These are phyloP conservation scores for Puffinus mauretanicus DNA, from an alignment of 2,113 vertebrate genomes.

Conservation along the genomic window DNA sequence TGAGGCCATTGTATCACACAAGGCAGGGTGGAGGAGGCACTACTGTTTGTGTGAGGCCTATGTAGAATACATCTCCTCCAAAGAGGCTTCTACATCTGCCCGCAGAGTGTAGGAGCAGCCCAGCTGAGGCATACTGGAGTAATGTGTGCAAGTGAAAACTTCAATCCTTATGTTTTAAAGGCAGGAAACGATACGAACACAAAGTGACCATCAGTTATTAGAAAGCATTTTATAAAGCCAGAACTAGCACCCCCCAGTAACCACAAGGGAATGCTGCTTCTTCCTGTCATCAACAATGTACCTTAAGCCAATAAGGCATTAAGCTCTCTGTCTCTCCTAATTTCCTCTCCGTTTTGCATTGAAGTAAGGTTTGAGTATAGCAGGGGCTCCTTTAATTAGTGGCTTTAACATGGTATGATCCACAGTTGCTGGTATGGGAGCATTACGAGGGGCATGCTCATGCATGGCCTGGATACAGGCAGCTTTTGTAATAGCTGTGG, in stretches of 20 bases:
- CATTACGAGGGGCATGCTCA: no score
- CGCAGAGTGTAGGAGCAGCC: background rate
- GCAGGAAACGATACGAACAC: background rate
- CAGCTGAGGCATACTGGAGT: background rate
- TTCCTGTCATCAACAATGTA: no score
- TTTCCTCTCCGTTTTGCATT: no score
- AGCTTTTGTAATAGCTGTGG: no score
- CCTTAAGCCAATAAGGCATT: no score
- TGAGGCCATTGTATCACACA: background rate
- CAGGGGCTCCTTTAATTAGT: no score
- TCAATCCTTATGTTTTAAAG: background rate
- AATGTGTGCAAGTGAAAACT: background rate
- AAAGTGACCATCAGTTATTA: background rate
- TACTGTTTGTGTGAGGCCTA: accelerated
- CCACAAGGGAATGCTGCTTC: background rate
- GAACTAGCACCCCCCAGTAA: background rate
- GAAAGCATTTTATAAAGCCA: background rate
- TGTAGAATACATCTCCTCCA: background rate
- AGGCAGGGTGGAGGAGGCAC: background rate
- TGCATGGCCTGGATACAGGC: no score
- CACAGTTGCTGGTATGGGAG: no score
- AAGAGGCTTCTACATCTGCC: background rate
- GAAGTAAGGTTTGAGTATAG: no score
- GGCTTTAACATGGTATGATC: no score
- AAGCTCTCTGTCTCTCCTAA: no score